Conservation (phyloP, 2,113 vertebrate species). For the Nesoenas mayeri region DNA sequence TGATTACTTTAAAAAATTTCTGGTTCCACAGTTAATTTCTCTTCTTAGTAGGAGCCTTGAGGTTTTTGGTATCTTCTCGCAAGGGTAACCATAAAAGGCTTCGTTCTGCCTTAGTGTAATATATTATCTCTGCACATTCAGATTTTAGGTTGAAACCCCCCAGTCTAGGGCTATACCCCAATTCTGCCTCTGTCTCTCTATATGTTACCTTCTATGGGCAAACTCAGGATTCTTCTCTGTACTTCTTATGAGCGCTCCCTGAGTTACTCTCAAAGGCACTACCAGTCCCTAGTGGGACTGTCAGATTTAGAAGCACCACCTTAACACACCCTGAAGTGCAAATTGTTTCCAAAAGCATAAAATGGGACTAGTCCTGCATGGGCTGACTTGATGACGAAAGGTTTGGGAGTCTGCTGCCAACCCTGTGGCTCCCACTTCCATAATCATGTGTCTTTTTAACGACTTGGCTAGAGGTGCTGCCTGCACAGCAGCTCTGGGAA, state of each 20-base stretch:
- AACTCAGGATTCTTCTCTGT: not conserved
- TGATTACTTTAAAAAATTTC: not conserved
- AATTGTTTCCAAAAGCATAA: not conserved
- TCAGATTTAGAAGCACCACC: not conserved
- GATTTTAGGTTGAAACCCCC: not conserved
- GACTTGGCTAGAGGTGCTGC: constrained; percentile 2
- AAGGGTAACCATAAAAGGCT: not conserved
- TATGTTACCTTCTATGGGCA: not conserved
- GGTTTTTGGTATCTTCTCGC: not conserved
- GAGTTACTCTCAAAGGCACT: not conserved
- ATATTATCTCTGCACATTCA: not conserved
- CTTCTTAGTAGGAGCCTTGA: not conserved
- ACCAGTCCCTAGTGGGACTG: not conserved
- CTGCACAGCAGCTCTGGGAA: constrained; percentile 16
- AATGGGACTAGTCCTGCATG: not conserved
- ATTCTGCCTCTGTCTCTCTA: rapidly evolving
- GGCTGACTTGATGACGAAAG: not conserved
- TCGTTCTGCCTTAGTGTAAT: not conserved
- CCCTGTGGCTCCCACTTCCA: not conserved
- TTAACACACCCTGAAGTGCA: not conserved
- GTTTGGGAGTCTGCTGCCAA: not conserved
- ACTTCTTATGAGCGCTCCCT: not conserved
- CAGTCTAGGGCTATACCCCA: not conserved
- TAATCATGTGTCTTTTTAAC: constrained; percentile 10
- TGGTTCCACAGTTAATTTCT: not conserved